Conservation (phyloP, 2,888 invertebrate genomes). For the Drosophila infuscata region DNA sequence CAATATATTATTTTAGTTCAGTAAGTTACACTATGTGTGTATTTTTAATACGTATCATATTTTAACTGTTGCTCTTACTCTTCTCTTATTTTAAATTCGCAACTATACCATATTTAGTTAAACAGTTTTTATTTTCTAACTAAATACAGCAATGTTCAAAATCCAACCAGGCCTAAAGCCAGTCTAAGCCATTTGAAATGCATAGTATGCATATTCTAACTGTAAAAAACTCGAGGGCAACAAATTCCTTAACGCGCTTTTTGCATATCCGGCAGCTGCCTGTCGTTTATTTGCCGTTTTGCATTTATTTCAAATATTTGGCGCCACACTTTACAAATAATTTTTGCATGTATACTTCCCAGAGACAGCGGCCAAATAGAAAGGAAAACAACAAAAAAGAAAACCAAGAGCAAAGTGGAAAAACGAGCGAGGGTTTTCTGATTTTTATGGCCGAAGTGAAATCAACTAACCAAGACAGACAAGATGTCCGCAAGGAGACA, state of each 20-base stretch:
- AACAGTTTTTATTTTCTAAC: background rate
- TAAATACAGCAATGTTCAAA: background rate
- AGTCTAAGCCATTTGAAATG: slow-evolving; percentile 7
- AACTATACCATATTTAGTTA: background rate
- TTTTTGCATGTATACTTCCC: slow-evolving; percentile 64
- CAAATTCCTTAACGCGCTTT: slow-evolving; percentile 51
- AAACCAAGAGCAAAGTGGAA: slow-evolving; percentile 12
- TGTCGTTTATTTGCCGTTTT: slow-evolving; percentile 70
- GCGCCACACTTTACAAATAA: slow-evolving; percentile 70
- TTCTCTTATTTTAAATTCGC: background rate
- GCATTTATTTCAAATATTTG: slow-evolving; percentile 76
- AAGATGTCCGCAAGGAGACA: slow-evolving; percentile 60
- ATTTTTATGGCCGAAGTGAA: slow-evolving; percentile 58
- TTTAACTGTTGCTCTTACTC: background rate
- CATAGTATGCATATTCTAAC: slow-evolving; percentile 9
- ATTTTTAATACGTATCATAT: background rate
- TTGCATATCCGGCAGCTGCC: slow-evolving; percentile 54
- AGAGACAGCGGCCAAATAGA: slow-evolving; percentile 28
- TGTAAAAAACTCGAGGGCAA: slow-evolving; percentile 29
- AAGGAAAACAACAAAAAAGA: slow-evolving; percentile 21
- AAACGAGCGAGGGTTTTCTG: slow-evolving; percentile 51
- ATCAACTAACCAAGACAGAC: slow-evolving; percentile 60
- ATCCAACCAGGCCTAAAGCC: background rate
- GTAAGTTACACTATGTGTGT: background rate
- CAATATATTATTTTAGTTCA: background rate